These are phyloP conservation scores for Drosophila algonquin DNA, from an alignment of 2,888 invertebrate species.

Conservation along the genomic window DNA sequence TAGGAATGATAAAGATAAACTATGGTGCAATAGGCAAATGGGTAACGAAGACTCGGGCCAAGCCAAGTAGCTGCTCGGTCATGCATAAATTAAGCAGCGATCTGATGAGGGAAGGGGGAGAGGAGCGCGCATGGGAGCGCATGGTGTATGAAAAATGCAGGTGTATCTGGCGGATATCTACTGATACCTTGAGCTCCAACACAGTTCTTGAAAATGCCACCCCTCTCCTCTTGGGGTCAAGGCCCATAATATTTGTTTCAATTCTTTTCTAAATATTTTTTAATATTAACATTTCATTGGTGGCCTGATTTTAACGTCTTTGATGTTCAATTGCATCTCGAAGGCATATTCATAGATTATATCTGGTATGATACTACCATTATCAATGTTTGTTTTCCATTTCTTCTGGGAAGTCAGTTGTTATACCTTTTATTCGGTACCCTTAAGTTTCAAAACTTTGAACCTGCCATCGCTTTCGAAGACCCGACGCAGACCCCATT, in stretches of 20 bases:
- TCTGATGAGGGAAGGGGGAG: background rate
- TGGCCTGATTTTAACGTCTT: no score
- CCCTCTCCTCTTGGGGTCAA: no score
- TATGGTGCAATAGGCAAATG: slow-evolving; percentile 52
- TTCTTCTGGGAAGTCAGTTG: no score
- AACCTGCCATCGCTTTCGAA: background rate
- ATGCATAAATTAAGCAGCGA: slow-evolving; percentile 28
- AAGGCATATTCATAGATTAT: no score
- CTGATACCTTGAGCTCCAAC: background rate
- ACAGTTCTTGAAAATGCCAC: background rate
- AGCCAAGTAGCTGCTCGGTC: slow-evolving; percentile 17
- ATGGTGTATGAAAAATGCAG: background rate
- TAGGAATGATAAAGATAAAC: slow-evolving; percentile 70
- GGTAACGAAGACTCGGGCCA: background rate
- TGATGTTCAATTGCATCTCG: no score
- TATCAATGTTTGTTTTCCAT: no score
- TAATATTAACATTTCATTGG: no score
- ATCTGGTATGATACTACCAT: no score
- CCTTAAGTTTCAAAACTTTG: slow-evolving; percentile 20
- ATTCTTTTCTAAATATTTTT: background rate
- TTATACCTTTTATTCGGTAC: slow-evolving; percentile 3
- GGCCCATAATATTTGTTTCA: no score
- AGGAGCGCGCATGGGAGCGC: no score
- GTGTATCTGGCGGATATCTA: background rate
- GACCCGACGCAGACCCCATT: slow-evolving; percentile 16